Percentiles rank a stretch among this genome's conserved stretches.
Conservation (phyloP, 2,888 invertebrate species). For the Andrena bucephala region DNA sequence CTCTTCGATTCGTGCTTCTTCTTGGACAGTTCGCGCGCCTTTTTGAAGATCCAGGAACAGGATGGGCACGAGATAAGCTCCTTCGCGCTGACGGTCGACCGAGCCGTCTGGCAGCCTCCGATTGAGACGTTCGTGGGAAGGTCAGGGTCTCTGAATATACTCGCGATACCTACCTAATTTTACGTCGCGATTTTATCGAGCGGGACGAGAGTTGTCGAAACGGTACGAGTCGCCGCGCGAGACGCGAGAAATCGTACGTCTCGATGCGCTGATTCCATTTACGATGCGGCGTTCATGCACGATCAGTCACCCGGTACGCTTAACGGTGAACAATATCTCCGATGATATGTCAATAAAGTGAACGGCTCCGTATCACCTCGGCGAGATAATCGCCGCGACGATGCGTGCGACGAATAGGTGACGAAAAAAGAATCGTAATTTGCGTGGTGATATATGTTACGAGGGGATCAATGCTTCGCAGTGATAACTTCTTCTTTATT, state of each 20-base stretch:
- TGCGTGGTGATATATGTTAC: constrained; percentile 38
- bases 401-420: constrained; percentile 15
- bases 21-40: background rate
- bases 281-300: constrained; percentile 16
- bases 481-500: constrained; percentile 66
- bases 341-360: constrained; percentile 43
- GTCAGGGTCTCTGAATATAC: background rate
- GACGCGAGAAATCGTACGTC: background rate
- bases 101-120: background rate
- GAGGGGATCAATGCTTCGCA: constrained; percentile 44
- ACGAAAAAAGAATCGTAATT: constrained; percentile 32
- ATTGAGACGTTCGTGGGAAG: background rate
- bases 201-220: background rate
- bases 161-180: background rate
- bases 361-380: constrained; percentile 19
- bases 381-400: constrained; percentile 44
- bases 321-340: constrained; percentile 49
- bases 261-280: background rate
- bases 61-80: background rate
- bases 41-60: background rate
- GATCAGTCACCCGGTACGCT: constrained; percentile 40
- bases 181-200: background rate
- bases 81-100: background rate
- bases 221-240: background rate
- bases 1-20: background rate